A percentile compares a stretch with the other conserved stretches of the same genome.
These are phyloP conservation scores for Abrostola triplasia DNA, from an alignment of 2,888 invertebrate genomes.

Conservation along the genomic window DNA sequence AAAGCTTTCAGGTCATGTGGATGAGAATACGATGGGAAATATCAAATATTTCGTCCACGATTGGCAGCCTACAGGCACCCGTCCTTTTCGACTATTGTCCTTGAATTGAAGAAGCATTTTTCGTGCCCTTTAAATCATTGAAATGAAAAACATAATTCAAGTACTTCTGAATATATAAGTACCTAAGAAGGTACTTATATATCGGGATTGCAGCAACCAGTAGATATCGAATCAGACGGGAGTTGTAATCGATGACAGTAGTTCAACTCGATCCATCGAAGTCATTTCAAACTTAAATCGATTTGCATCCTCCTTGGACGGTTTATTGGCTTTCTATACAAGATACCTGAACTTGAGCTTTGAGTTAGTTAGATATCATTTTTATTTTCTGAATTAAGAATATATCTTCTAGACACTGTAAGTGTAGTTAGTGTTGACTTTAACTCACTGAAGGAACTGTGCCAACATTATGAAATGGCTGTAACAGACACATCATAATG, in stretches of 20 bases:
- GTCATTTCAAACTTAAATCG: constrained; percentile 19
- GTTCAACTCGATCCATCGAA: constrained; percentile 29
- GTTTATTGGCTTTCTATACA: constrained; percentile 2
- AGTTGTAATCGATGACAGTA: constrained; percentile 15
- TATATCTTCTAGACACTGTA: constrained; percentile 4
- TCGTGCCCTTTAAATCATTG: no score
- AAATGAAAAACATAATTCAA: no score
- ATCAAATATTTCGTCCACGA: no score
- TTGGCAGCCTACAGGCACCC: no score
- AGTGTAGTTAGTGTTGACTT: neutral
- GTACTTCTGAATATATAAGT: neutral
- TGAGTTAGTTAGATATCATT: neutral
- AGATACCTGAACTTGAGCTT: neutral
- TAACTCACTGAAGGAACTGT: constrained; percentile 11
- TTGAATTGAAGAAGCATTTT: no score
- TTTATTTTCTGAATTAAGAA: constrained; percentile 5
- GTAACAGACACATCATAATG: neutral
- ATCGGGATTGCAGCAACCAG: constrained; percentile 16
- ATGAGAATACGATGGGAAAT: no score
- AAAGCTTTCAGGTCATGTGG: no score
- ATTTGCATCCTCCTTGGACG: constrained; percentile 24
- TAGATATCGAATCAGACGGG: constrained; percentile 10
- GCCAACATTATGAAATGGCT: constrained; percentile 19
- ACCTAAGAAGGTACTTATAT: constrained; percentile 3
- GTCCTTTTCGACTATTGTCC: no score